Evolutionary conservation across 2,113 vertebrate species (phyloP).

Genomic region (Canis aureus): DNA sequence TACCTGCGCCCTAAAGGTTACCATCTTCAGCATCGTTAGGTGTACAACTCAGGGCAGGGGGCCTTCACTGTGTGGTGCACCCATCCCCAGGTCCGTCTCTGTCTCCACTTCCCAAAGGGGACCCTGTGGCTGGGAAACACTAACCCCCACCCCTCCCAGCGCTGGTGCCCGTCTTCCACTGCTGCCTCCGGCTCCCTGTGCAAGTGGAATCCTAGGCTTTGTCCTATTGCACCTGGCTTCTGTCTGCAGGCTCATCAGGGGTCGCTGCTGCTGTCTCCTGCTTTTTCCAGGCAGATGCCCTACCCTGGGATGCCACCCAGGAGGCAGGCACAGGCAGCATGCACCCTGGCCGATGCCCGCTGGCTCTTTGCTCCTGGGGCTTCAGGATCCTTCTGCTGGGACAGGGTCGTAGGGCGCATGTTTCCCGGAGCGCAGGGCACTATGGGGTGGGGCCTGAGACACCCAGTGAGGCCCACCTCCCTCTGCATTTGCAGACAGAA

Average conservation of each 20-base stretch:
- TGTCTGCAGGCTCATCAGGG: not conserved
- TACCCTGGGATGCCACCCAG: not conserved
- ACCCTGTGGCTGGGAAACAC: too few species aligned
- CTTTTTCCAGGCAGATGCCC: not conserved
- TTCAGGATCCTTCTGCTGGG: not conserved
- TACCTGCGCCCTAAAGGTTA: not conserved
- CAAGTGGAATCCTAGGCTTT: too few species aligned
- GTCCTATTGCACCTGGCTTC: fast-evolving
- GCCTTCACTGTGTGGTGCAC: too few species aligned
- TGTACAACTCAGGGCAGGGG: not conserved
- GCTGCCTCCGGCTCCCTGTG: too few species aligned
- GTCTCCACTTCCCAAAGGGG: not conserved
- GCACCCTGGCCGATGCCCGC: not conserved
- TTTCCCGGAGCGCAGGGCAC: too few species aligned
- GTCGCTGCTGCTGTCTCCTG: too few species aligned
- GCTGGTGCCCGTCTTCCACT: too few species aligned
- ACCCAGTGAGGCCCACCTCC: too few species aligned
- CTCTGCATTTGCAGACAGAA: not conserved
- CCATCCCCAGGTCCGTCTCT: not conserved
- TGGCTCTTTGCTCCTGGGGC: not conserved
- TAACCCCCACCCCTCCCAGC: too few species aligned
- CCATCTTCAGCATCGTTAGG: too few species aligned
- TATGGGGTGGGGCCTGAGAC: too few species aligned
- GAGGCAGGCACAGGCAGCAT: not conserved
- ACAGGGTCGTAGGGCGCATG: too few species aligned